Evolutionary conservation across 2,797 vertebrate species (phyloP).

Genomic region (Sphenopsis melanotis): DNA sequence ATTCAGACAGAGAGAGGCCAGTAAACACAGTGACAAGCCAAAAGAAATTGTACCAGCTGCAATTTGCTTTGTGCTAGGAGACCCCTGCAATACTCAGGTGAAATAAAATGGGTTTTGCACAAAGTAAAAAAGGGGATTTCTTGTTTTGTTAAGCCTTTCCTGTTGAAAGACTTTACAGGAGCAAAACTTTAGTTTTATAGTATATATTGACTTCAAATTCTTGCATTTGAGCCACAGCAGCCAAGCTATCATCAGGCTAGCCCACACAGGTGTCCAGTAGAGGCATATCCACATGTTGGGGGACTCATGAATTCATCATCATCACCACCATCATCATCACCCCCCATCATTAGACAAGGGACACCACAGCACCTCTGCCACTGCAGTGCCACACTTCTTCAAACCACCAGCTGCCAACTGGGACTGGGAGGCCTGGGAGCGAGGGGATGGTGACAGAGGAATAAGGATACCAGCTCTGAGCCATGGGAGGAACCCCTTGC

Average conservation of each 20-base stretch:
- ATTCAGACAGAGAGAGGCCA: neutral
- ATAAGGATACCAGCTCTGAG: neutral
- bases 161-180: neutral
- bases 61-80: neutral
- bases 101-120: neutral
- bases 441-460: neutral
- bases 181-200: neutral
- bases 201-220: neutral
- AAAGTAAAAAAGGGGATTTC: neutral
- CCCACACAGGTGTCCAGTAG: accelerated
- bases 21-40: neutral
- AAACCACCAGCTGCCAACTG: neutral
- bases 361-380: neutral
- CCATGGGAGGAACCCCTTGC: neutral
- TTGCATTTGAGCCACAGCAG: neutral
- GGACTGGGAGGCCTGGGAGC: neutral
- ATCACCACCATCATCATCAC: neutral
- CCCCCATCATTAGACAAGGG: neutral
- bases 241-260: neutral
- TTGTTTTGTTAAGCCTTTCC: neutral
- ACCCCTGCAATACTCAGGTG: neutral
- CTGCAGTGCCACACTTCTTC: accelerated
- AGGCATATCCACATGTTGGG: accelerated
- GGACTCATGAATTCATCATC: neutral
- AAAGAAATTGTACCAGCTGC: neutral